These are phyloP conservation scores for Tachycineta bicolor DNA, from an alignment of 2,113 vertebrate species.

Conservation along the genomic window DNA sequence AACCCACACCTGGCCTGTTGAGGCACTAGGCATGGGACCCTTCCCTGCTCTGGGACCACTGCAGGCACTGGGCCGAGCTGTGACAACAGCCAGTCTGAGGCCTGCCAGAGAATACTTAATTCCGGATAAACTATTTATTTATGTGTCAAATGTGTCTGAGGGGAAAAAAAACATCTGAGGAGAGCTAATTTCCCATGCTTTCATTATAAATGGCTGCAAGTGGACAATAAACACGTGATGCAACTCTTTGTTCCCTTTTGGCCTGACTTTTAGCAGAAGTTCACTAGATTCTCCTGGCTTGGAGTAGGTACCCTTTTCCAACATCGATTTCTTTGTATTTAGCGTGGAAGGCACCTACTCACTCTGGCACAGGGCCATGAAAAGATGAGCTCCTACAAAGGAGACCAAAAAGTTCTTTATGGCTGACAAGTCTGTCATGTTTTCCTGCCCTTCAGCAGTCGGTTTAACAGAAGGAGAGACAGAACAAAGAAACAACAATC, in stretches of 20 bases:
- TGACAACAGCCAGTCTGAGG: background rate
- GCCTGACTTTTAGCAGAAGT: background rate
- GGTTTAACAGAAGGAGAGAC: slow-evolving; percentile 1
- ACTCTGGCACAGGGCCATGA: background rate
- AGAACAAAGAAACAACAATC: slow-evolving; percentile 24
- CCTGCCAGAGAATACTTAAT: background rate
- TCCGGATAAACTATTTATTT: background rate
- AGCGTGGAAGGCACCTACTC: background rate
- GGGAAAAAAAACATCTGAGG: background rate
- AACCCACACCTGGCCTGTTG: background rate
- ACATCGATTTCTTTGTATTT: slow-evolving; percentile 7
- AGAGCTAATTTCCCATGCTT: background rate
- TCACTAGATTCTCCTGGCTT: background rate
- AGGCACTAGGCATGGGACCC: rapidly evolving
- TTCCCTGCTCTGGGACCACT: background rate
- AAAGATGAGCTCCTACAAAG: slow-evolving; percentile 31
- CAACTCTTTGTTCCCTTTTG: background rate
- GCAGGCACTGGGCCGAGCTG: background rate
- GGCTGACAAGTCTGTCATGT: background rate
- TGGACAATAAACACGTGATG: background rate
- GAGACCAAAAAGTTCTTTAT: slow-evolving; percentile 30
- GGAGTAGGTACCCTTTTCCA: background rate
- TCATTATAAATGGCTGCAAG: background rate
- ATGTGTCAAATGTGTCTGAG: background rate
- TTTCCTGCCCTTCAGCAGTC: slow-evolving; percentile 18